Conservation (phyloP, 2,888 invertebrate genomes). For the Loripinus fragilis region DNA sequence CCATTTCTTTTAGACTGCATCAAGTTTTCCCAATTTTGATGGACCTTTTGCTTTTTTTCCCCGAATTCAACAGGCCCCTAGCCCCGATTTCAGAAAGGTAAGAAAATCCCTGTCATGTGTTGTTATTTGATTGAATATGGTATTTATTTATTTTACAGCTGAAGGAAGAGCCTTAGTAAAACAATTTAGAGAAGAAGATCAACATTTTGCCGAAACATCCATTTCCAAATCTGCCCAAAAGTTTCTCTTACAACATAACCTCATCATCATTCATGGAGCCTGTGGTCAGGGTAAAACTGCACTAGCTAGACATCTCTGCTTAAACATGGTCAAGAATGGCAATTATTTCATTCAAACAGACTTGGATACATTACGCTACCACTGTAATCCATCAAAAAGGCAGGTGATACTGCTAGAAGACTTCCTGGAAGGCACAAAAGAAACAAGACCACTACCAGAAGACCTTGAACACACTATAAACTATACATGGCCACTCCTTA, state of each 20-base stretch:
- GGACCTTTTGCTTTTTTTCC: too few relatives aligned
- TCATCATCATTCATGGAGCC: neutral
- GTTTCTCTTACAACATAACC: neutral
- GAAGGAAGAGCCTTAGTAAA: neutral
- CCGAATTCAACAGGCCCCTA: too few relatives aligned
- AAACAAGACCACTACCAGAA: neutral
- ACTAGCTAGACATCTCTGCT: neutral
- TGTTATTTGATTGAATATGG: too few relatives aligned
- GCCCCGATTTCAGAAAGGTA: too few relatives aligned
- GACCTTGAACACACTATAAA: neutral
- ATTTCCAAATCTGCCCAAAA: neutral
- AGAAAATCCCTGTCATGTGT: too few relatives aligned
- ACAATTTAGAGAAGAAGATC: neutral
- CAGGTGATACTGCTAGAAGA: slow-evolving; percentile 7
- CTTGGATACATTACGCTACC: neutral
- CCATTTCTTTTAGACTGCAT: too few relatives aligned
- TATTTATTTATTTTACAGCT: neutral
- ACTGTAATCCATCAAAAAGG: slow-evolving; percentile 10
- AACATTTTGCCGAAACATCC: slow-evolving; percentile 1
- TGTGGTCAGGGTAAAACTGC: slow-evolving; percentile 4
- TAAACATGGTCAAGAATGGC: neutral
- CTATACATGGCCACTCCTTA: neutral
- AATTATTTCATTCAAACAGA: neutral
- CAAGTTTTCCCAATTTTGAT: too few relatives aligned
- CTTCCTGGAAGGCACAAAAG: slow-evolving; percentile 7